A percentile compares a stretch with the other conserved stretches of the same genome.
phyloP scores from a whole-genome alignment of 2,888 invertebrate species.

The Gortyna flavago region DNA sequence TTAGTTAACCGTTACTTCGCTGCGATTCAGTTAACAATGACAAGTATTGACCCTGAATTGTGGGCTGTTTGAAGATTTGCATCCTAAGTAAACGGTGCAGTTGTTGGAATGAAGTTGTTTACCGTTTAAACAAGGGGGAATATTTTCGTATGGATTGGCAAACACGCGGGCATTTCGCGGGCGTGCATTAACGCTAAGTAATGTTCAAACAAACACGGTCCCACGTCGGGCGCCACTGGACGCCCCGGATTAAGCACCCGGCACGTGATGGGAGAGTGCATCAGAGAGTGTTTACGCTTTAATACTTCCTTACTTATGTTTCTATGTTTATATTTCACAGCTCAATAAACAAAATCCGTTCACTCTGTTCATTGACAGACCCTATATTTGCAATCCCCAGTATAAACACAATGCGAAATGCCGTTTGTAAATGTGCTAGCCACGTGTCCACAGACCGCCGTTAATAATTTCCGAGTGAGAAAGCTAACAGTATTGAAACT shows the following conservation, averaged over 20 bases:
- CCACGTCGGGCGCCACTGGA: conserved; percentile 71
- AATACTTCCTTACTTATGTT: conserved; percentile 70
- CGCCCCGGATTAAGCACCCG: conserved; percentile 64
- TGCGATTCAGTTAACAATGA: conserved; percentile 74
- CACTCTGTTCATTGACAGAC: conserved; percentile 41
- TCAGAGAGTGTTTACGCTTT: conserved; percentile 69
- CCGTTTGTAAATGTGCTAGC: conserved; percentile 52
- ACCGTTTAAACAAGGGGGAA: conserved; percentile 66
- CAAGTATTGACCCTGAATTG: conserved; percentile 66
- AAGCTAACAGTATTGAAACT: conserved; percentile 69
- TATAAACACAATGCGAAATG: conserved; percentile 17
- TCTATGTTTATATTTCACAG: conserved; percentile 79
- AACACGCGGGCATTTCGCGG: conserved; percentile 72
- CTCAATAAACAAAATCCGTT: conserved; percentile 70
- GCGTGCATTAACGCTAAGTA: conserved; percentile 70
- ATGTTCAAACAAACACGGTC: conserved; percentile 70
- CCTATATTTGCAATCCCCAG: conserved; percentile 39
- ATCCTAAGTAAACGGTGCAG: conserved; percentile 72
- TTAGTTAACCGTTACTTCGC: conserved; percentile 73
- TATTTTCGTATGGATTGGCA: conserved; percentile 65
- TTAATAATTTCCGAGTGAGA: conserved; percentile 62
- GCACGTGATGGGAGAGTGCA: too few species aligned
- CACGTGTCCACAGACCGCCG: conserved; percentile 63
- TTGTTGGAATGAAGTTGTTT: conserved; percentile 68
- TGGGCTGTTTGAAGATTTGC: conserved; percentile 59